These are phyloP conservation scores for Acromyrmex echinatior DNA, from an alignment of 1,140 invertebrate genomes.

Conservation along the genomic window DNA sequence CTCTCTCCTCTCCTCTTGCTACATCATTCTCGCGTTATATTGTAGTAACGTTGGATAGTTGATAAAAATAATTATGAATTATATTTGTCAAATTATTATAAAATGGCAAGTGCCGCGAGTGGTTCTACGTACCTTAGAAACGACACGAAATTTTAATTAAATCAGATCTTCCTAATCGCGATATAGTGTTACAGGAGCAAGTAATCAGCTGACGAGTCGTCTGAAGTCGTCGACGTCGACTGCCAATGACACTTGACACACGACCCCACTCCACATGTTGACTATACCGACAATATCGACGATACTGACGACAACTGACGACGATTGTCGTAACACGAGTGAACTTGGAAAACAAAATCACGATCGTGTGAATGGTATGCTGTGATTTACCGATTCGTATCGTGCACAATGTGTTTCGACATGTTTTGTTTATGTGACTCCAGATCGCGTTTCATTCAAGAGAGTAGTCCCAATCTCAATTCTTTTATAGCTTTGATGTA, in stretches of 20 bases:
- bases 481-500: neutral
- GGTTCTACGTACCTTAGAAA: neutral
- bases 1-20: neutral
- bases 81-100: neutral
- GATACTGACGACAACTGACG: neutral
- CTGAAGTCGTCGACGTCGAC: neutral
- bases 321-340: neutral
- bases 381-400: neutral
- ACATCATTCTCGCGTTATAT: neutral
- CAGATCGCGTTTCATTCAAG: neutral
- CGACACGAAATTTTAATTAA: conserved; percentile 14
- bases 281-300: neutral
- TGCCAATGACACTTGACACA: neutral
- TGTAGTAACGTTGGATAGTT: neutral
- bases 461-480: no score
- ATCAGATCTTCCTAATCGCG: neutral
- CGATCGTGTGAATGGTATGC: neutral
- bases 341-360: neutral
- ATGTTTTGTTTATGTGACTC: neutral
- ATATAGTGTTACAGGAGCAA: neutral
- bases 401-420: neutral
- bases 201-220: neutral
- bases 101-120: neutral
- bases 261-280: neutral
- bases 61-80: neutral